Base-by-base conservation (phyloP, 2,888 invertebrate genomes). In the Pocota personata region DNA sequence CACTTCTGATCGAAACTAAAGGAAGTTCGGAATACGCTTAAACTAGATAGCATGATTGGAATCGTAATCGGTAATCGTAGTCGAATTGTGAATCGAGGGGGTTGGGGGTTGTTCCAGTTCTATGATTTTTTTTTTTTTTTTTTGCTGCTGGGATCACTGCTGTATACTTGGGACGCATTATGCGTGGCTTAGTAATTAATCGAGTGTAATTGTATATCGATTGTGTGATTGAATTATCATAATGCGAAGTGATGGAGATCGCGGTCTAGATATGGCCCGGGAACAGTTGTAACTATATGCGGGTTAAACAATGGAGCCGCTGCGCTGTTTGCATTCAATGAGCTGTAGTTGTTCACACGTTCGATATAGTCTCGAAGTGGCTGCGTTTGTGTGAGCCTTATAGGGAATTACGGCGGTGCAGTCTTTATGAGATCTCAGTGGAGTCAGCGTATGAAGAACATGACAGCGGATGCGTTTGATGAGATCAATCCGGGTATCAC, bases 31-130 rank as follows among this genome's bases (percentile, higher is more conserved):
- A 80, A 86, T 86, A 86, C 43, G 62, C 67, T 86, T 86, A 86
- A 77, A 82, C 86, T 67, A 86, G 86, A 86, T 86, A 86, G 60
- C 86, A 86, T 86, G 86, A 82, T 86, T 71, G 72, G 86, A 86
- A 86, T 86, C 19, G 72, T 82, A 86, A 86, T 82, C 67, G 55
- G n/a, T n/a, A 35, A 58, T 40, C 50, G 50, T 21, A 19, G 75
- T 40, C 19, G 50, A 57, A 50, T 52, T 32, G 57, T 50, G 3
- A 35, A 10, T 48, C 30, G 16, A 24, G 16, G 75, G 46, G 35
- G 16, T 4, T n/a, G 43, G 43, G 62, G 14, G 35, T n/a, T 5
- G 57, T 27, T 46, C 43, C 43, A 50, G 52, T 10, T 58, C 30
- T 40, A 40, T 27, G 21, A 50, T 40, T 37, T 7, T 30, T 69